Conservation (phyloP, 30 jellyfish, hydroid and myxozoan species). For the Aurelia aurita complex sp. Pacific region DNA sequence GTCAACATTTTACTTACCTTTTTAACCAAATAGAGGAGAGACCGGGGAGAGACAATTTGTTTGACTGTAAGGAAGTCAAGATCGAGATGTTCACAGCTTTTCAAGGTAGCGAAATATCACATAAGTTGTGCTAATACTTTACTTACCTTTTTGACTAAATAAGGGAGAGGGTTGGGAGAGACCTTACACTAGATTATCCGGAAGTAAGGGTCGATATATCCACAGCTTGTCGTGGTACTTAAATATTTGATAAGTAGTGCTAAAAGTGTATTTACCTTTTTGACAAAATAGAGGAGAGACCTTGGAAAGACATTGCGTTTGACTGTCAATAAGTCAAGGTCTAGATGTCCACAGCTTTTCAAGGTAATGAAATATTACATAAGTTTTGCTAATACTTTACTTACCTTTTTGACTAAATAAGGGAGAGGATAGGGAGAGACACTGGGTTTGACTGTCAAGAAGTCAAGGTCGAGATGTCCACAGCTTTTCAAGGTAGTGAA, state of each 20-base stretch:
- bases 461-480: slow-evolving; percentile 43
- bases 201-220: slow-evolving; percentile 59
- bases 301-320: no score
- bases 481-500: slow-evolving; percentile 60
- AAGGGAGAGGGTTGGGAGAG: slow-evolving; percentile 47
- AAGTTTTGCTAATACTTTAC: neutral
- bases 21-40: no score
- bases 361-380: slow-evolving; percentile 45
- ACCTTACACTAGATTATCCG: slow-evolving; percentile 48
- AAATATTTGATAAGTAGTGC: slow-evolving; percentile 39
- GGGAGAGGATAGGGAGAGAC: neutral
- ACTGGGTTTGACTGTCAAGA: neutral
- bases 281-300: no score
- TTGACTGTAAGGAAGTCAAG: slow-evolving; percentile 35
- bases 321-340: no score
- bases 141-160: no score
- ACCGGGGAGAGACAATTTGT: no score
- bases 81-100: slow-evolving; percentile 63
- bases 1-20: no score
- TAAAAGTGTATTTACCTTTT: no score
- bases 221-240: slow-evolving; percentile 54
- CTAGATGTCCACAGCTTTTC: slow-evolving; percentile 56
- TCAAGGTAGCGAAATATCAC: slow-evolving; percentile 37
- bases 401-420: no score
- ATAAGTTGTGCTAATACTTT: neutral